Base-by-base conservation (phyloP, 2,888 invertebrate genomes). In the Phanerotoma sp. region DNA sequence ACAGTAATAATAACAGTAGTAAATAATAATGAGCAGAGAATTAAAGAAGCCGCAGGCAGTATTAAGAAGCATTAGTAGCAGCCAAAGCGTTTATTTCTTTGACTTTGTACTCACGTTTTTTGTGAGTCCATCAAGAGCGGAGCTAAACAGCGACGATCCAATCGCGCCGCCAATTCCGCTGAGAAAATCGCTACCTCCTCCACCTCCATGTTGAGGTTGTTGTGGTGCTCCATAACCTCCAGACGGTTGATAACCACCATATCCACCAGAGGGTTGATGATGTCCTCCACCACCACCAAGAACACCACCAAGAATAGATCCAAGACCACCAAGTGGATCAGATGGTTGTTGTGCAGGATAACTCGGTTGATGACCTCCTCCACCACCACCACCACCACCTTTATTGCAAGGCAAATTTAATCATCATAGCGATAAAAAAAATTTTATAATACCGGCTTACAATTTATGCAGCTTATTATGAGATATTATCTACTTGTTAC, bases 221-320 rank as follows among this genome's bases (percentile, higher is more conserved):
- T 65, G 60, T 7, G 62, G 30, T 3, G 16, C 13, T 10, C 44
- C 35, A 51, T 67, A 67, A 41, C 69, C 68, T 25, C 67, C 65
- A 5, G 67, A 57, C 5, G 60, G 60, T 25, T 58, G 62, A 41
- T 60, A 62, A 38, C 58, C 58, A n/a, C 62, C 62, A 16, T 73
- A 71, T 13, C 70, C 70, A 21, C 74, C 75, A 11, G 69, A 62
- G 25, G 70, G 68, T 40, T 71, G 72, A 50, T 67, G 66, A n/a
- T 65, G 61, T 38, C 66, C 66, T n/a, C 52, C 56, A 35, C 71
- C 70, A 21, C 69, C 69, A 4, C 75, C 74, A 11, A 75, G 61
- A 58, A 76, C 72, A 20, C 71, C 70, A 18, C 75, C 74, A 7
- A 75, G 58, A 45, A 75, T 62, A 1, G 74, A 75, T 42, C 72